phyloP scores from a whole-genome alignment of 2,113 vertebrate species.

The Corvus hawaiiensis region DNA sequence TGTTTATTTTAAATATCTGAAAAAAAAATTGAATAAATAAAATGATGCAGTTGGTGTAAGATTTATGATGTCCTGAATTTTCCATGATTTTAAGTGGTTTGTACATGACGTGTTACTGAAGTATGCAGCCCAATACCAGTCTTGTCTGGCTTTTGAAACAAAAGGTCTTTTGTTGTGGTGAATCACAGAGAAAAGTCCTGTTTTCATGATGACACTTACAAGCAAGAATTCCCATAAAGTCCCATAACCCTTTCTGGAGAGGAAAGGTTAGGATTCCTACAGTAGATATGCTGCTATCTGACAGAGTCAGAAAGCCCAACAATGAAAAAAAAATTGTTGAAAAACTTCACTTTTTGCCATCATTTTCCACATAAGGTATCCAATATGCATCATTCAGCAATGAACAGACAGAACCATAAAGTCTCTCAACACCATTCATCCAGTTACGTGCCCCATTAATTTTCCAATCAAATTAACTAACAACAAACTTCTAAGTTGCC shows the following conservation, averaged over 20 bases:
- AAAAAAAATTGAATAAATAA: constrained; percentile 42
- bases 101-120: constrained; percentile 50
- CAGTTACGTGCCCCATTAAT: background rate
- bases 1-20: constrained; percentile 48
- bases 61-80: constrained; percentile 57
- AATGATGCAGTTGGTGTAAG: constrained; percentile 53
- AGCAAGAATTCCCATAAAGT: constrained; percentile 24
- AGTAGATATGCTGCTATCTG: background rate
- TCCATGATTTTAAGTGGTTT: constrained; percentile 55
- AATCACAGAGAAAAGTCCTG: constrained; percentile 45
- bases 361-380: background rate
- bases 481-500: background rate
- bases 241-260: background rate
- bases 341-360: background rate
- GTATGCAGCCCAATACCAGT: constrained; percentile 46
- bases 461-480: constrained; percentile 15
- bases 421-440: background rate
- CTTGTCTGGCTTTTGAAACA: constrained; percentile 58
- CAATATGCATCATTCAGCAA: background rate
- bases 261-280: background rate
- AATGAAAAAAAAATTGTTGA: background rate
- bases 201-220: constrained; percentile 41
- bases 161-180: constrained; percentile 61
- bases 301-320: background rate
- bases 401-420: background rate